phyloP scores from a whole-genome alignment of 2,113 vertebrate species.

The Prolemur simus region DNA sequence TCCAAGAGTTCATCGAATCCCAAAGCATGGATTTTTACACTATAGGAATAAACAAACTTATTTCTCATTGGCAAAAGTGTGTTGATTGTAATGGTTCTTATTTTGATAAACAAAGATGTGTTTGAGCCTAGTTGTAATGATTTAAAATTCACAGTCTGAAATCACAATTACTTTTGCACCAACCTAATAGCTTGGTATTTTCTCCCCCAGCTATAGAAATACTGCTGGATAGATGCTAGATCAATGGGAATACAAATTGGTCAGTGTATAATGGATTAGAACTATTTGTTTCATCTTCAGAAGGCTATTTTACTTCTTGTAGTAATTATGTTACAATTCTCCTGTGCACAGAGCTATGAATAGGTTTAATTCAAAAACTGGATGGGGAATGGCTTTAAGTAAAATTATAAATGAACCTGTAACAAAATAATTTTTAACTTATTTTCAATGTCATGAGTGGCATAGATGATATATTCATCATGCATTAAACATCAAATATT shows the following conservation, averaged over 20 bases:
- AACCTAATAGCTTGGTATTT: not conserved
- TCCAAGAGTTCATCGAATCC: too few relatives aligned
- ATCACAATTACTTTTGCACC: too few relatives aligned
- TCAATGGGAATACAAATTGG: not conserved
- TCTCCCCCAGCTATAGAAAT: not conserved
- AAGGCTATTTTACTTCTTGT: not conserved
- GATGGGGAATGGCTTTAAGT: not conserved
- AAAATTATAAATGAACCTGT: not conserved
- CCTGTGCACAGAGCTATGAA: not conserved
- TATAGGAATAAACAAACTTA: too few relatives aligned
- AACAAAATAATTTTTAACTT: not conserved
- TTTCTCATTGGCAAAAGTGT: too few relatives aligned
- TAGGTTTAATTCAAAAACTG: constrained; percentile 16
- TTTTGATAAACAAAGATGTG: too few relatives aligned
- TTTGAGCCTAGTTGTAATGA: too few relatives aligned
- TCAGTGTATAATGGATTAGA: not conserved
- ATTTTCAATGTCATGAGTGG: not conserved
- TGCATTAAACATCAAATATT: not conserved
- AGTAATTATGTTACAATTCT: not conserved
- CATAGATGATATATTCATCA: not conserved
- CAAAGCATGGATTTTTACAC: too few relatives aligned
- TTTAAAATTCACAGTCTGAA: too few relatives aligned
- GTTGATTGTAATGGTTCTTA: too few relatives aligned
- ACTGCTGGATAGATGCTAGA: not conserved
- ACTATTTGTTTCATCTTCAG: constrained; percentile 1